These are phyloP conservation scores for Buceros bicornis DNA, from an alignment of 2,797 vertebrate species.

Conservation along the genomic window DNA sequence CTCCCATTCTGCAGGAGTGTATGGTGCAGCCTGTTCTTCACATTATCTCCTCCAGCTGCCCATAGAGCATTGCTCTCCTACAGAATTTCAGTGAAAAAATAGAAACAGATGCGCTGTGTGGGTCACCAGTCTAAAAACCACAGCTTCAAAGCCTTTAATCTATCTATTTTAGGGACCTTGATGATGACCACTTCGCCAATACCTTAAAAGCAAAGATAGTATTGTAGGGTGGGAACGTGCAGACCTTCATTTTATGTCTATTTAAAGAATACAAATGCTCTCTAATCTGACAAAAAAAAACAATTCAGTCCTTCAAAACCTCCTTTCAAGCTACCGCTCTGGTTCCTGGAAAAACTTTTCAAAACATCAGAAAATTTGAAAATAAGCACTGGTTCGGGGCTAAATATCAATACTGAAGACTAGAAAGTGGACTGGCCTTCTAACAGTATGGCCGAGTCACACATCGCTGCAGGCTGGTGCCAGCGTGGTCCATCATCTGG, in stretches of 20 bases:
- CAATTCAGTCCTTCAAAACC: neutral
- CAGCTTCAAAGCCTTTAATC: neutral
- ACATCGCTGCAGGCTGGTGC: neutral
- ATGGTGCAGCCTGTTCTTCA: neutral
- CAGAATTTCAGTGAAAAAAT: neutral
- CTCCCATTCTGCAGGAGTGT: neutral
- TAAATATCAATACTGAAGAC: neutral
- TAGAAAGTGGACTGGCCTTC: neutral
- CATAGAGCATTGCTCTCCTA: neutral
- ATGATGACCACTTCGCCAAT: neutral
- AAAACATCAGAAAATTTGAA: neutral
- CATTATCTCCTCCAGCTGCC: neutral
- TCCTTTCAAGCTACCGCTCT: neutral
- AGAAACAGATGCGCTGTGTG: neutral
- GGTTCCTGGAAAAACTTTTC: neutral
- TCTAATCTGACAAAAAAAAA: neutral
- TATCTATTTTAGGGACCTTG: constrained; percentile 8
- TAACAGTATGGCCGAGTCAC: neutral
- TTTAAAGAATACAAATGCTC: neutral
- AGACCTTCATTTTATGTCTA: neutral
- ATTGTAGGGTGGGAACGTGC: neutral
- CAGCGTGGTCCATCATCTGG: neutral
- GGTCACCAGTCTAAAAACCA: neutral
- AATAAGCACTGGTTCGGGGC: neutral
- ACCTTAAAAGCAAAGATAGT: neutral